Evolutionary conservation across 2,888 invertebrate genomes (phyloP), one percentile per base, ranked within the genome.

Genomic region (Spodoptera picta): DNA sequence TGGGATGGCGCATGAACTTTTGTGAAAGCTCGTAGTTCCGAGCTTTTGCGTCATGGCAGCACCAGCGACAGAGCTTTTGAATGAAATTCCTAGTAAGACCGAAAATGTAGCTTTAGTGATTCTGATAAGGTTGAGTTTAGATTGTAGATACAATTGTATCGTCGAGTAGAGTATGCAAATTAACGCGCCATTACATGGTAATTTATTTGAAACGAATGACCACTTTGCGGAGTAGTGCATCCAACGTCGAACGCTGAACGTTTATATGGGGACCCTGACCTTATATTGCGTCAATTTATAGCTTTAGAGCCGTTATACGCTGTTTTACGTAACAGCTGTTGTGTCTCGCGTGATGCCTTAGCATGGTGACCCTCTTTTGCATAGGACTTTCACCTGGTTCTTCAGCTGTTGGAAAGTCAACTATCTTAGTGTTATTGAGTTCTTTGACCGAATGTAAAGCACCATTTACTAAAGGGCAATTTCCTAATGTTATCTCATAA

Each of bases 131-230:
- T 87, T 83, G 81, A 73, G 71, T 87, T 89, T 89, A 44, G 83
- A 63, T 62, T 85, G 80, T 64, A 60, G 71, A 75, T 61, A 80
- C 69, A 75, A 67, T 75, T 79, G 80, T 80, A 81, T 77, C 80
- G 73, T 83, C 82, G 74, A 83, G 84, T 87, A 86, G 86, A 91
- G 92, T 95, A 95, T 95, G 95, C 93, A 95, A 95, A 95, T 95
- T 90, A 93, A 90, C 88, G 87, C 87, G 87, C 93, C 90, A 94
- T 95, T 95, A 94, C 93, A 92, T 90, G 92, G 94, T 94, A 94
- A 95, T 95, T 94, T 95, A 95, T 95, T 93, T 94, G 91, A 93
- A 93, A 92, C 90, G 94, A 95, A 94, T 95, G 95, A 95, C 94
- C 95, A 95, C 92, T 94, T 93, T 92, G 93, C 87, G 93, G 93